Conservation (phyloP, 2,113 vertebrate species). For the Dendropsophus ebraccatus region DNA sequence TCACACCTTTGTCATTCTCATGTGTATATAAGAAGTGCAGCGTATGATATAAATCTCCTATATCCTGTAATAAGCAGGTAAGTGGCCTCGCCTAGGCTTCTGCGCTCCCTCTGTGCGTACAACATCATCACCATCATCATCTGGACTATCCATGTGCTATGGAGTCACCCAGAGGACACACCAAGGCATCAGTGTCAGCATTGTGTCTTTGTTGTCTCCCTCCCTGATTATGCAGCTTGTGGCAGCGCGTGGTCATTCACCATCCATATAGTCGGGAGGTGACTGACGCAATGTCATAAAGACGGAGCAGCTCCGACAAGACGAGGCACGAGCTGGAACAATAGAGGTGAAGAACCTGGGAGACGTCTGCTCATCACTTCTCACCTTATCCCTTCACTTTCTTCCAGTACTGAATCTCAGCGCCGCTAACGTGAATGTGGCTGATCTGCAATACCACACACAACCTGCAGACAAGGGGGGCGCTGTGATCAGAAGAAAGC, state of each 20-base stretch:
- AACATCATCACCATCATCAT: too few species aligned
- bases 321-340: not conserved
- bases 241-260: constrained; percentile 25
- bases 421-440: too few species aligned
- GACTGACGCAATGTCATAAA: constrained; percentile 10
- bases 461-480: too few species aligned
- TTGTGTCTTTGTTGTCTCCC: not conserved
- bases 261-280: not conserved
- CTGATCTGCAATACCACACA: too few species aligned
- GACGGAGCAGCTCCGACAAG: constrained; percentile 2
- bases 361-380: not conserved
- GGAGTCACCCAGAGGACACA: not conserved
- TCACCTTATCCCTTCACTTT: not conserved
- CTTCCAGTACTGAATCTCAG: not conserved
- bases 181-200: not conserved
- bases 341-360: not conserved
- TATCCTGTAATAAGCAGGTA: not conserved
- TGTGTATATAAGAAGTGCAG: not conserved
- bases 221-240: too few species aligned
- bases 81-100: not conserved
- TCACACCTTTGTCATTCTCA: not conserved
- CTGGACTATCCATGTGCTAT: not conserved
- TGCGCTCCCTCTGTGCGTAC: too few species aligned
- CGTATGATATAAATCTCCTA: not conserved
- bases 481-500: too few species aligned